Evolutionary conservation across 2,113 vertebrate species (phyloP).

Genomic region (Rattus rattus): DNA sequence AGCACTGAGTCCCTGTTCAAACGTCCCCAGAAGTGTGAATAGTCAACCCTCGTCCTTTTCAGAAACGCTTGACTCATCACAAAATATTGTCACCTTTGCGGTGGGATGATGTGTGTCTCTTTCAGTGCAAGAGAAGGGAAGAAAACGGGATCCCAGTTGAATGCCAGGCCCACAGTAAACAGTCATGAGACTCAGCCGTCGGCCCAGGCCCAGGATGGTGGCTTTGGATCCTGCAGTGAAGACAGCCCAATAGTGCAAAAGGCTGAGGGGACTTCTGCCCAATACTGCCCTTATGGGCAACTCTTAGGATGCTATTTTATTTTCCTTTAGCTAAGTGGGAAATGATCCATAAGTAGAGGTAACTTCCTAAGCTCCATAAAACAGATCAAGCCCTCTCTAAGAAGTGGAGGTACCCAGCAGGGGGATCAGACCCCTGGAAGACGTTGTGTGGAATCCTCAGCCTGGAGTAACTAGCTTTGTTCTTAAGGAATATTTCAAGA

Average conservation of each 20-base stretch:
- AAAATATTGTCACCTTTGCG: not conserved
- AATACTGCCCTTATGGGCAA: too few species aligned
- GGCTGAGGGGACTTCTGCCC: not conserved
- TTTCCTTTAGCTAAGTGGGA: not conserved
- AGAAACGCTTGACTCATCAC: not conserved
- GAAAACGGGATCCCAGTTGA: not conserved
- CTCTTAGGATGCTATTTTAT: not conserved
- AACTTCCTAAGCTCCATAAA: not conserved
- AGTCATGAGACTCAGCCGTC: not conserved
- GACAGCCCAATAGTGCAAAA: not conserved
- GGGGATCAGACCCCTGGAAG: not conserved
- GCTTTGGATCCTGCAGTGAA: not conserved
- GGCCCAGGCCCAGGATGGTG: not conserved
- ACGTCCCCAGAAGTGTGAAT: not conserved
- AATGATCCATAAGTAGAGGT: not conserved
- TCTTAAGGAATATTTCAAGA: not conserved
- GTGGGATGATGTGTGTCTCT: not conserved
- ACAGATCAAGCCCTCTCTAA: too few species aligned
- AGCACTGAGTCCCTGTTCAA: not conserved
- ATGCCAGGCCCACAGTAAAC: not conserved
- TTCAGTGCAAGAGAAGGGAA: not conserved
- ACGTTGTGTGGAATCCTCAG: not conserved
- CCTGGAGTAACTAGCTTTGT: not conserved
- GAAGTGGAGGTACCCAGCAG: not conserved
- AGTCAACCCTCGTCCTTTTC: conserved; percentile 25